phyloP scores from a whole-genome alignment of 2,888 invertebrate species.

The Drosophila peninsularis region DNA sequence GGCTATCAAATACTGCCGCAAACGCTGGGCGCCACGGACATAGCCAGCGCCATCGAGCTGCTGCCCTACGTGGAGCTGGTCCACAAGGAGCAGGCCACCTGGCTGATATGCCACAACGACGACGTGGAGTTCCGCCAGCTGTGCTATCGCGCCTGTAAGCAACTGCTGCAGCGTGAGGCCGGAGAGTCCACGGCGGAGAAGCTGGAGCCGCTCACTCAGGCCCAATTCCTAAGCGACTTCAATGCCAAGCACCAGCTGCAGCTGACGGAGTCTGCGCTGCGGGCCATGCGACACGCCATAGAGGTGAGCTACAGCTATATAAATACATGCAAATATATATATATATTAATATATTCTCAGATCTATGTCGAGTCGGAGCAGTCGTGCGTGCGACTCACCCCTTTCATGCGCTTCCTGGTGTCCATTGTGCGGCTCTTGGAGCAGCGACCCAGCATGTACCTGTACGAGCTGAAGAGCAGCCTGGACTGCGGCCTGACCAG shows the following conservation, averaged over 20 bases:
- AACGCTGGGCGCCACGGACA: conserved; percentile 80
- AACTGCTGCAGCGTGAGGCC: conserved; percentile 52
- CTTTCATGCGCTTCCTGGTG: conserved; percentile 81
- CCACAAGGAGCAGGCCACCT: conserved; percentile 77
- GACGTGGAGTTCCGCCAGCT: conserved; percentile 82
- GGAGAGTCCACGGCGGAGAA: background rate
- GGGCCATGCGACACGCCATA: conserved; percentile 83
- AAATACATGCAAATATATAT: background rate
- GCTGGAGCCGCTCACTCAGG: conserved; percentile 56
- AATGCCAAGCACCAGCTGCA: conserved; percentile 75
- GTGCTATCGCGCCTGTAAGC: conserved; percentile 82
- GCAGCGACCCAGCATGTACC: conserved; percentile 71
- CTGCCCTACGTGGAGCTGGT: conserved; percentile 84
- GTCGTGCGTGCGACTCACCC: conserved; percentile 73
- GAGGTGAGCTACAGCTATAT: conserved; percentile 68
- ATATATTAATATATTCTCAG: conserved; percentile 43
- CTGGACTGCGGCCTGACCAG: conserved; percentile 76
- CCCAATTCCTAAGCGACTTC: conserved; percentile 76
- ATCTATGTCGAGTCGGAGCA: conserved; percentile 65
- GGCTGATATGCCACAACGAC: conserved; percentile 83
- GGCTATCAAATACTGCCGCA: conserved; percentile 84
- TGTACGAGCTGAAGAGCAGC: conserved; percentile 81
- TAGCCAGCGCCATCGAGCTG: conserved; percentile 76
- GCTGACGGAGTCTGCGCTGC: conserved; percentile 73
- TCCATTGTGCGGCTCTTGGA: conserved; percentile 81